These are phyloP conservation scores for Colletes gigas DNA, from an alignment of 1,140 invertebrate species.

Conservation along the genomic window DNA sequence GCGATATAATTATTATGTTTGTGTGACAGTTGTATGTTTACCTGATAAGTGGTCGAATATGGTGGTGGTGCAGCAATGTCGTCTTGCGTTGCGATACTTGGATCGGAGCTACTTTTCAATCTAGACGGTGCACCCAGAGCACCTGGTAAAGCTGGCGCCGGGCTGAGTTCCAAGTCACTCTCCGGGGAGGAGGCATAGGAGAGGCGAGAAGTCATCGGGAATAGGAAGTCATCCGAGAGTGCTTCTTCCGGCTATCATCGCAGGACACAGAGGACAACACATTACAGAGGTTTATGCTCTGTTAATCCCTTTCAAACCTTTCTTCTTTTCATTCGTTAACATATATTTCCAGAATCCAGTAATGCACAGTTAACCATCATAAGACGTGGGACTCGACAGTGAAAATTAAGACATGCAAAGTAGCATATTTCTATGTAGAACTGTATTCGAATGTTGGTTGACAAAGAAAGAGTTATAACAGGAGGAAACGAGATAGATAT, in stretches of 20 bases:
- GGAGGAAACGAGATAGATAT: no score
- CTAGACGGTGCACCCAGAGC: slow-evolving; percentile 84
- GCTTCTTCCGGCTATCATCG: slow-evolving; percentile 89
- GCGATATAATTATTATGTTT: neutral
- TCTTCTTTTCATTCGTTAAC: slow-evolving; percentile 11
- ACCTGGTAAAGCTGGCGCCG: slow-evolving; percentile 85
- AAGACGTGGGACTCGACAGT: no score
- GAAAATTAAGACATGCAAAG: no score
- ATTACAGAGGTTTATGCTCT: slow-evolving; percentile 62
- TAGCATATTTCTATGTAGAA: no score
- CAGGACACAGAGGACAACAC: slow-evolving; percentile 77
- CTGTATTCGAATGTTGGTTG: no score
- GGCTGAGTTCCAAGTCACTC: slow-evolving; percentile 94
- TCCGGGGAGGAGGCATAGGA: slow-evolving; percentile 98
- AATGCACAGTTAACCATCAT: no score
- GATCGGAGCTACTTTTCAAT: slow-evolving; percentile 94
- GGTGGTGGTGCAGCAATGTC: slow-evolving; percentile 81
- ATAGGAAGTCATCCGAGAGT: slow-evolving; percentile 97
- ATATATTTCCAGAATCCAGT: neutral
- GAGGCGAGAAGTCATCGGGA: slow-evolving; percentile 97
- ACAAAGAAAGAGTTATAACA: no score
- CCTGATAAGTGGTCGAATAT: slow-evolving; percentile 83
- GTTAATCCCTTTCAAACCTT: slow-evolving; percentile 31
- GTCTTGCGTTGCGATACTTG: slow-evolving; percentile 89
- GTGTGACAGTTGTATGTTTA: slow-evolving; percentile 38